phyloP scores from a whole-genome alignment of 2,797 vertebrate genomes.

The Numenius phaeopus region DNA sequence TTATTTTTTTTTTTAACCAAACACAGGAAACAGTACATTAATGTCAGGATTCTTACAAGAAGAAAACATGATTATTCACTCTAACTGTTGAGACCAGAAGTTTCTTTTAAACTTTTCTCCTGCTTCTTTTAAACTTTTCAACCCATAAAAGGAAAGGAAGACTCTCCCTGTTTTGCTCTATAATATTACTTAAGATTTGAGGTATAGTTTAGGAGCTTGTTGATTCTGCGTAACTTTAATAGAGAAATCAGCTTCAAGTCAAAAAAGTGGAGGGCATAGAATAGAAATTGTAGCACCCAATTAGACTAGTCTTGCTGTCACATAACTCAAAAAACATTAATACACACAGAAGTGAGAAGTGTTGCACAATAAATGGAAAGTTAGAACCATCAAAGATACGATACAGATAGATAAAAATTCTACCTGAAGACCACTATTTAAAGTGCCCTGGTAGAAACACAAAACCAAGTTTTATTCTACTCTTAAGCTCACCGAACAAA shows the following conservation, averaged over 20 bases:
- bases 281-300: not conserved
- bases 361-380: not conserved
- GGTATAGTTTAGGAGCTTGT: not conserved
- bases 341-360: not conserved
- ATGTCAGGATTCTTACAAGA: not conserved
- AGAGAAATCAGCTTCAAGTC: not conserved
- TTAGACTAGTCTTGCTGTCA: not conserved
- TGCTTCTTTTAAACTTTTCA: not conserved
- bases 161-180: not conserved
- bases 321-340: not conserved
- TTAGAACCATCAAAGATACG: not conserved
- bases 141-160: not conserved
- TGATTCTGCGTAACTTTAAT: not conserved
- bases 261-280: not conserved
- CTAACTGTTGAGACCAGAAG: not conserved
- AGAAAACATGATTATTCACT: not conserved
- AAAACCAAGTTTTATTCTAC: not conserved
- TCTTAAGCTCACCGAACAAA: not conserved
- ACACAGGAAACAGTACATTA: not conserved
- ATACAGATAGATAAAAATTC: not conserved
- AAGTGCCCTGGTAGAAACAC: not conserved
- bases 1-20: not conserved
- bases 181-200: not conserved
- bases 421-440: not conserved
- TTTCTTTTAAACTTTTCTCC: not conserved